Percentiles rank a stretch among this genome's conserved stretches.
phyloP scores from a whole-genome alignment of 2,888 invertebrate species.

The Chalcosyrphus nemorum region DNA sequence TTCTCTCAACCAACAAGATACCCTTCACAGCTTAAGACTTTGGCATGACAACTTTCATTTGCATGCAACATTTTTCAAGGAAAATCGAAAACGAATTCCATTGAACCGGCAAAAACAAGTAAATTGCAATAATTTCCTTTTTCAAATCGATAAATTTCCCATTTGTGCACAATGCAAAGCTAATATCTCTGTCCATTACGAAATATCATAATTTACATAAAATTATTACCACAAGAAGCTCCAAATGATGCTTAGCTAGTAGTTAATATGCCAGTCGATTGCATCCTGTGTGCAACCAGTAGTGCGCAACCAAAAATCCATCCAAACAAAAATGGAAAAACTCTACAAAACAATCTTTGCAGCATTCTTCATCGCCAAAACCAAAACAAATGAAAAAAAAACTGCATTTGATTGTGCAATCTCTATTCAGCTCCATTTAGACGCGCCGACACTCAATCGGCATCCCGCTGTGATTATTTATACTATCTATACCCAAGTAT shows the following conservation, averaged over 20 bases:
- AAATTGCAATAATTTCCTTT: conserved; percentile 40
- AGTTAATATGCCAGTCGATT: too few species aligned
- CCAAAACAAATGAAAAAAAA: not conserved
- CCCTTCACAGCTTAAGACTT: not conserved
- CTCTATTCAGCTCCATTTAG: conserved; percentile 63
- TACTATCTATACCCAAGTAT: not conserved
- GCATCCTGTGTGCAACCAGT: conserved; percentile 4
- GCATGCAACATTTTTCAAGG: not conserved
- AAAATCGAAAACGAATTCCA: conserved; percentile 6
- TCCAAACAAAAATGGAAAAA: not conserved
- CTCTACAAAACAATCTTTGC: conserved; percentile 24
- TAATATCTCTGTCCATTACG: conserved; percentile 36
- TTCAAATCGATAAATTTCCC: conserved; percentile 61
- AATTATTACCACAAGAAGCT: conserved; percentile 66
- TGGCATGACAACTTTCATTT: not conserved
- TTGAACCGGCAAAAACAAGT: conserved; percentile 24
- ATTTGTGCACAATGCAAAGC: conserved; percentile 49
- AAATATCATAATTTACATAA: conserved; percentile 69
- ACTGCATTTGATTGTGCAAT: conserved; percentile 53
- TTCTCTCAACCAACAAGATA: too few species aligned
- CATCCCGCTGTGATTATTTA: conserved; percentile 31
- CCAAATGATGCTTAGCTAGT: not conserved
- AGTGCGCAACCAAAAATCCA: conserved; percentile 1
- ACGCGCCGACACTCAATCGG: conserved; percentile 25
- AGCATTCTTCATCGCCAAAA: conserved; percentile 22